Base-by-base conservation (phyloP, 2,797 vertebrate genomes). In the Anguilla obscura region DNA sequence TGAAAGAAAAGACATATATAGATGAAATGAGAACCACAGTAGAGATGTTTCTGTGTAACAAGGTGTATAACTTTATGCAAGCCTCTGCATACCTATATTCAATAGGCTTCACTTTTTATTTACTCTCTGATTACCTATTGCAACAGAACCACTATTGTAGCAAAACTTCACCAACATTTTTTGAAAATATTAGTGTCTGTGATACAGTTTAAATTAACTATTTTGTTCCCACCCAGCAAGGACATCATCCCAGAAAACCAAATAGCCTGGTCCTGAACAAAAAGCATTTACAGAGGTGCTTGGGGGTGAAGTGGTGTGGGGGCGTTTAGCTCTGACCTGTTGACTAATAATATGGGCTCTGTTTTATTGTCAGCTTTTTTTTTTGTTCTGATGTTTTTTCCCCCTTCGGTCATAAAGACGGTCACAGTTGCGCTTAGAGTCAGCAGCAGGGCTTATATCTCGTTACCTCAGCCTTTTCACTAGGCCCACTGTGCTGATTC, bases 361-460 rank as follows among this genome's bases (percentile, higher is more conserved):
- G 82, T 84, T 48, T 82, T 82, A 24, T 50, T 40, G 33, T 63
- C 7, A 45, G 56, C 45, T 5, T 66, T 85, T 85, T 63, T 60
- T 60, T 63, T 40, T 3, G 36, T 40, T 52, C 24, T 36, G 30
- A 74, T 33, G 69, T 85, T 85, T 58, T 63, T 33, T 12, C 33
- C 45, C 45, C n/a, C 52, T 16, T 16, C 16, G 40, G 69, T 79
- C 52, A 86, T 63, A 80, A 84, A 86, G 71, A 60, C 45, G 79
- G 48, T 83, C 87, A 87, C 66, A 88, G 74, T 69, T 56, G 56
- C 88, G 90, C 86, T 74, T 82, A 89, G 88, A 89, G 45, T 85
- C 84, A 80, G 87, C 45, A 76, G 58, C 85, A 85, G 71, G 83
- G 89, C 83, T 82, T 84, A 86, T 86, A 90, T 90, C 92, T 91